Conservation (phyloP, 2,888 invertebrate species). For the Gisinianus flammeolus region DNA sequence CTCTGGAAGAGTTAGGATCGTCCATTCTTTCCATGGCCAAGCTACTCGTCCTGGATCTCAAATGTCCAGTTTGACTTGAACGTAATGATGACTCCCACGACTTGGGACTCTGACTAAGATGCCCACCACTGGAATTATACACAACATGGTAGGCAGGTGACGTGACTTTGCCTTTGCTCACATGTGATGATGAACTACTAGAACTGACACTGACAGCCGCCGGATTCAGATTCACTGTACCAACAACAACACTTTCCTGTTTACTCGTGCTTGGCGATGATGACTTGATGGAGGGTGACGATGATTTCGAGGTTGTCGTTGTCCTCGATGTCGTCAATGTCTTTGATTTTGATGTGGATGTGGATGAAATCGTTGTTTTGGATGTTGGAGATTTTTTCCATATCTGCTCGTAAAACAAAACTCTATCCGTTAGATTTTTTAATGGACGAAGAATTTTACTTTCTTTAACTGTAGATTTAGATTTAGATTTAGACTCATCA, state of each 20-base stretch:
- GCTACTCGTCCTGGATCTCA: neutral
- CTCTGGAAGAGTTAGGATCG: neutral
- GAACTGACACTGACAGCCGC: neutral
- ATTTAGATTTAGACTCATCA: neutral
- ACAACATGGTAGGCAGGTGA: constrained; percentile 2
- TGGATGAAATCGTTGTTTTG: neutral
- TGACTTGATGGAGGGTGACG: neutral
- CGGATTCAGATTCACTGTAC: neutral
- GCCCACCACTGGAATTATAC: neutral
- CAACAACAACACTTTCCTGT: neutral
- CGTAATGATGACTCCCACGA: neutral
- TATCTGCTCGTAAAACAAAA: constrained; percentile 4
- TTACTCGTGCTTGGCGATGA: too few relatives aligned
- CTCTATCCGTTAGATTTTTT: neutral
- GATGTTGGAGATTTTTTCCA: constrained; percentile 4
- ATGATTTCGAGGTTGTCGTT: neutral
- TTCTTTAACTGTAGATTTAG: too few relatives aligned
- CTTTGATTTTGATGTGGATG: neutral
- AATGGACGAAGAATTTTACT: constrained; percentile 6
- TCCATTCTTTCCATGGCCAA: neutral
- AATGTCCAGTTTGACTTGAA: neutral
- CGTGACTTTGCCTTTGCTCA: too few relatives aligned
- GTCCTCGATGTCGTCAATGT: neutral
- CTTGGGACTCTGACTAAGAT: neutral
- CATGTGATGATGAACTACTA: neutral